Evolutionary conservation across 1,140 invertebrate genomes (phyloP), one percentile per base, ranked within the genome.

Genomic region (Pararge aegeria): DNA sequence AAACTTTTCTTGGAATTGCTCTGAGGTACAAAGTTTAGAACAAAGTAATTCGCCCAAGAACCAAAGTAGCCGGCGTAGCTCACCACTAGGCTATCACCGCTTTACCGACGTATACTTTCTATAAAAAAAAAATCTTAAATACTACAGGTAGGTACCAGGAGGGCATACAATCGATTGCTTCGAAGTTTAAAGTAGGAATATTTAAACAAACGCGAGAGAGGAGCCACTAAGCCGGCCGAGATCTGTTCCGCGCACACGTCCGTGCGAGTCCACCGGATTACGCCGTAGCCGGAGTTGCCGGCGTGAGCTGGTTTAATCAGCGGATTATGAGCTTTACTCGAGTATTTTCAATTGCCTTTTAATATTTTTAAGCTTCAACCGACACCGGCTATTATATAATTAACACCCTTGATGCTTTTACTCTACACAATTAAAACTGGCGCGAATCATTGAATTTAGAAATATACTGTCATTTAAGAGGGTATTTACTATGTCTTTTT

Each of bases 181-280:
- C 13, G 5, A 38, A 38, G 10, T 38, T 37, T 37, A 3, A 40
- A 40, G 38, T 6, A 54, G 37, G 20, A 40, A 54, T 42, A 42
- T 38, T 38, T 12, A 40, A 54, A 44, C 53, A 27, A 13, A 20
- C 53, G 24, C 44, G 15, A 53, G 16, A 56, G 50, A 27, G 21
- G 49, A 27, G 54, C 61, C 20, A 40, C 46, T 56, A 56, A 65
- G 48, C 42, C 49, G 53, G 34, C 21, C 16, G 40, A 44, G 60
- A 71, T 40, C 63, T 29, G 66, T 40, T 50, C 54, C 29, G 20
- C 51, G 52, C 63, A 60, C 56, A 60, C 48, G 63, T 72, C 61
- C 64, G 66, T 51, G 60, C 42, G 60, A 40, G 58, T 61, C 61
- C 42, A 48, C 58, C 44, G 64, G 64, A 64, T 72, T 68, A 68